Evolutionary conservation across 2,888 invertebrate genomes (phyloP).

Genomic region (Lepeophtheirus nordmannii): DNA sequence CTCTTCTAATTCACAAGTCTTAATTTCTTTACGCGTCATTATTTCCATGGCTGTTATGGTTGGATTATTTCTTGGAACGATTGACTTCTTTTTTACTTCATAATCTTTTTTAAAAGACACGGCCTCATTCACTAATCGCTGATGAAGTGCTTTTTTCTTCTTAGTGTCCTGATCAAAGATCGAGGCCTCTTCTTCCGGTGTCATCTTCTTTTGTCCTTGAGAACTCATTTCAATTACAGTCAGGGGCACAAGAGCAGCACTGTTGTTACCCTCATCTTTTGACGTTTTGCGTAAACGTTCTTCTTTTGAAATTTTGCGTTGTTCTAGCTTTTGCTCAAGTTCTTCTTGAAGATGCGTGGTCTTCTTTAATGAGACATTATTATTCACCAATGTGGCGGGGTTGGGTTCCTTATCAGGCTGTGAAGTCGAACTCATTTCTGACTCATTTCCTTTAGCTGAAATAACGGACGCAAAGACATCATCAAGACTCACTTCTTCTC

Average conservation of each 20-base stretch:
- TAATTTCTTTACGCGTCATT: constrained; percentile 20
- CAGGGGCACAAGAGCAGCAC: neutral
- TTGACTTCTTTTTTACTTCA: neutral
- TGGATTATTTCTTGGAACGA: constrained; percentile 19
- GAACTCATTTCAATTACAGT: neutral
- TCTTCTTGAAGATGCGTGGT: neutral
- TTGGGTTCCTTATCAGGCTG: neutral
- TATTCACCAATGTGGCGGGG: neutral
- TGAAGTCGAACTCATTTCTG: neutral
- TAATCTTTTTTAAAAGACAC: constrained; percentile 1
- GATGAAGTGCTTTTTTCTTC: neutral
- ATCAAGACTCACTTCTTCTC: no score
- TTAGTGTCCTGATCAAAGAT: neutral
- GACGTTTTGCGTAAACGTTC: neutral
- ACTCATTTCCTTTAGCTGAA: neutral
- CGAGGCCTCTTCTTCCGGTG: neutral
- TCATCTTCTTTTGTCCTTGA: neutral
- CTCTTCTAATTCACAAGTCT: constrained; percentile 12
- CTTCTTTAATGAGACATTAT: neutral
- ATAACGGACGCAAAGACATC: neutral
- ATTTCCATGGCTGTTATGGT: constrained; percentile 24
- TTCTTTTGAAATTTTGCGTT: neutral
- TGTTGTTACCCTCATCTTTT: neutral
- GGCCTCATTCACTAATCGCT: neutral
- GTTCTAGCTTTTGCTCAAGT: neutral